A percentile compares a stretch with the other conserved stretches of the same genome.
Evolutionary conservation across 64 coral and sea anemone species (phyloP).

Genomic region (Stylophora pistillata): DNA sequence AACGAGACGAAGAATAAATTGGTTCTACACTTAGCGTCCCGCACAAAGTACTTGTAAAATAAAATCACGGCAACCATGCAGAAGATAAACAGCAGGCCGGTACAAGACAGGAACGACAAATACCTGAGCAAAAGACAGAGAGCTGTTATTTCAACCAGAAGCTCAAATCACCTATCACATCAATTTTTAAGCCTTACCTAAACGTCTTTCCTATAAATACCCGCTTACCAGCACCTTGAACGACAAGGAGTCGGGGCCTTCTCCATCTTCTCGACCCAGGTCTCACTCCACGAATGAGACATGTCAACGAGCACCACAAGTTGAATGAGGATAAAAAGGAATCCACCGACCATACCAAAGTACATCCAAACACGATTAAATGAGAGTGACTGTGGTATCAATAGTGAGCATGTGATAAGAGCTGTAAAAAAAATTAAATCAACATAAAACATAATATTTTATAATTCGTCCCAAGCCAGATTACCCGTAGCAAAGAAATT

Average conservation of each 20-base stretch:
- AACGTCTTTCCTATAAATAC: not conserved
- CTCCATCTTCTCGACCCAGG: slow-evolving; percentile 55
- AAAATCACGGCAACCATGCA: slow-evolving; percentile 49
- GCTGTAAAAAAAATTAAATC: slow-evolving; percentile 11
- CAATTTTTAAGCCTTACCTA: not conserved
- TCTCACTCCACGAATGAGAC: slow-evolving; percentile 35
- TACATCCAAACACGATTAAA: slow-evolving; percentile 45
- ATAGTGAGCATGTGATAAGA: slow-evolving; percentile 1
- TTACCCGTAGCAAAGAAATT: too few species aligned
- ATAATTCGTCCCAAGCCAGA: too few species aligned
- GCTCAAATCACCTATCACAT: too few species aligned
- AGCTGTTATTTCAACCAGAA: not conserved
- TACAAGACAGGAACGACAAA: slow-evolving; percentile 20
- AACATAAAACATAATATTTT: too few species aligned
- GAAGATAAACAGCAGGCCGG: slow-evolving; percentile 32
- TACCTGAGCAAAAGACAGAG: slow-evolving; percentile 54
- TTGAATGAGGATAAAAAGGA: slow-evolving; percentile 46
- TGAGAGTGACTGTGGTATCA: slow-evolving; percentile 22
- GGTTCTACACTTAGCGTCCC: slow-evolving; percentile 35
- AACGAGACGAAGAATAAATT: slow-evolving; percentile 77
- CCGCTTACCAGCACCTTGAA: slow-evolving; percentile 22
- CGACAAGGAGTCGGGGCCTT: not conserved
- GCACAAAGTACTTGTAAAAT: slow-evolving; percentile 56
- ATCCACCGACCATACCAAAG: slow-evolving; percentile 30
- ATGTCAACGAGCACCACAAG: slow-evolving; percentile 34